Evolutionary conservation across 2,797 vertebrate genomes (phyloP).

Genomic region (Smutsia gigantea): DNA sequence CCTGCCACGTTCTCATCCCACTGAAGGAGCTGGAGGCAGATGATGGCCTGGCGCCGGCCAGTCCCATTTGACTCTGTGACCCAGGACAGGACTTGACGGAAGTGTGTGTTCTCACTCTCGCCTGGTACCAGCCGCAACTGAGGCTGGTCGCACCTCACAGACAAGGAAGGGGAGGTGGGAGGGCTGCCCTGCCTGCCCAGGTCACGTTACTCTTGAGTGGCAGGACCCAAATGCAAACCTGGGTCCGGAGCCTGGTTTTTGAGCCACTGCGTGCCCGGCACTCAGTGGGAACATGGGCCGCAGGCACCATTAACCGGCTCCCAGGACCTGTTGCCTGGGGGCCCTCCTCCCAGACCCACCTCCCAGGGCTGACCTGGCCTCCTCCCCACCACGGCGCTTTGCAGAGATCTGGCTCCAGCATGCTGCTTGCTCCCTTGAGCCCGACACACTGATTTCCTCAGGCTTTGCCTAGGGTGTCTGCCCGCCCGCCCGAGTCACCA

Average conservation of each 20-base stretch:
- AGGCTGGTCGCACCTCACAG: neutral
- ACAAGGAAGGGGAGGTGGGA: neutral
- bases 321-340: neutral
- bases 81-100: accelerated
- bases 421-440: accelerated
- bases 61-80: too few relatives aligned
- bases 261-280: neutral
- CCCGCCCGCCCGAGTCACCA: accelerated
- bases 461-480: neutral
- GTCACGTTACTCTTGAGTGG: accelerated
- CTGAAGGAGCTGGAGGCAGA: neutral
- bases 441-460: accelerated
- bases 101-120: accelerated
- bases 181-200: accelerated
- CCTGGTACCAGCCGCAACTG: too few relatives aligned
- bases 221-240: neutral
- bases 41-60: neutral
- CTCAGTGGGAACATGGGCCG: accelerated
- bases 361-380: neutral
- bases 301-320: too few relatives aligned
- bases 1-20: accelerated
- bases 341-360: neutral
- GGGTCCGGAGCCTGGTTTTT: neutral
- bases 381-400: accelerated
- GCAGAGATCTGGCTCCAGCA: neutral